A percentile compares a stretch with the other conserved stretches of the same genome.
Conservation (phyloP, 2,797 vertebrate species). For the Lacerta agilis region DNA sequence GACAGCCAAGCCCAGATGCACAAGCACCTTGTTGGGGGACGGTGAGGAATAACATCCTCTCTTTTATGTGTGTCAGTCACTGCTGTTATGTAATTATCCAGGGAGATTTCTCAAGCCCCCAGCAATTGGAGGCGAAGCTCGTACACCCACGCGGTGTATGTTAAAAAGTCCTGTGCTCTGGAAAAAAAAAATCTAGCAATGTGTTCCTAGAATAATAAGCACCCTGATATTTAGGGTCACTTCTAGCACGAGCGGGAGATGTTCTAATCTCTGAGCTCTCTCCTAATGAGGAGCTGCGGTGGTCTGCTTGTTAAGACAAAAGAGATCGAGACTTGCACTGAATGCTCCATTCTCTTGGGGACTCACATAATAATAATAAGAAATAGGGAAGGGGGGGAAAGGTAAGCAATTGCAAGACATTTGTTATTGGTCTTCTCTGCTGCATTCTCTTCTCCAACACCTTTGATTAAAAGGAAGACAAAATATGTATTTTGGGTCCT, state of each 20-base stretch:
- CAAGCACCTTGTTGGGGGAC: slow-evolving; percentile 9
- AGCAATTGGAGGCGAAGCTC: neutral
- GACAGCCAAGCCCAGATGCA: neutral
- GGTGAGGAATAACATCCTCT: neutral
- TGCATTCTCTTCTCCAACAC: neutral
- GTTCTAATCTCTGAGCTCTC: neutral
- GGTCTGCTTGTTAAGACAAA: neutral
- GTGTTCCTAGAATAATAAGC: neutral
- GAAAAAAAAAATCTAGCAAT: neutral
- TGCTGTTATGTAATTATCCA: neutral
- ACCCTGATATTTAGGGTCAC: neutral
- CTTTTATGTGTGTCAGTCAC: slow-evolving; percentile 20
- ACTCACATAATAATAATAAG: neutral
- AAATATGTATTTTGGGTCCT: no score
- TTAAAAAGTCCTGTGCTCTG: neutral
- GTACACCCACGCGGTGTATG: neutral
- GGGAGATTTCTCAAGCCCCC: slow-evolving; percentile 3
- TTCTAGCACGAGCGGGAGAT: neutral
- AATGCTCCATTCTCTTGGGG: neutral
- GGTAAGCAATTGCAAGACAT: neutral
- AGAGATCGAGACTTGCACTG: no score
- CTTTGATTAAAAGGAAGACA: neutral
- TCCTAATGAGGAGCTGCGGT: neutral
- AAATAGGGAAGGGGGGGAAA: neutral
- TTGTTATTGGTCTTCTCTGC: neutral